Conservation (phyloP, 53 echinoderm and acorn worm species). For the Paracentrotus lividus region DNA sequence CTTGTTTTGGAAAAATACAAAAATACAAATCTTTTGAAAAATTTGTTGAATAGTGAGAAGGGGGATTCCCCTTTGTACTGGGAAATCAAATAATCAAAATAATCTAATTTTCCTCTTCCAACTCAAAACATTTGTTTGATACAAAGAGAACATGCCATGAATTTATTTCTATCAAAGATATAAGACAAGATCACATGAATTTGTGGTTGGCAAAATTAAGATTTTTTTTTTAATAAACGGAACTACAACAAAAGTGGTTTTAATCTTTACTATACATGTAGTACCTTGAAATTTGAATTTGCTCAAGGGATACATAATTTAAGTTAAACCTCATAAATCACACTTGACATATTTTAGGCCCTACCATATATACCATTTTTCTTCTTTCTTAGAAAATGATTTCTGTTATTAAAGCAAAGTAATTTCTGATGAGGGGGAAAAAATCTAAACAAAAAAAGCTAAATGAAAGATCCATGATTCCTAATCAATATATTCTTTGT, state of each 20-base stretch:
- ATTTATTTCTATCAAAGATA: neutral
- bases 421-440: neutral
- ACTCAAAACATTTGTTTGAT: neutral
- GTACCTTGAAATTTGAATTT: no score
- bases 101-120: neutral
- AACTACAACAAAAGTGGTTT: neutral
- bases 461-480: neutral
- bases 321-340: no score
- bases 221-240: no score
- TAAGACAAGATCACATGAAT: neutral
- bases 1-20: neutral
- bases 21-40: neutral
- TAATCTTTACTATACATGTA: no score
- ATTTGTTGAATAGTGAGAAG: neutral
- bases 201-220: neutral
- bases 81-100: neutral
- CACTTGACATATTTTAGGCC: no score
- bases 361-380: no score
- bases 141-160: neutral
- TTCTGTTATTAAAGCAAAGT: neutral
- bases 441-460: neutral
- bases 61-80: slow-evolving; percentile 31
- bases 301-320: no score
- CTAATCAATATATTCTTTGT: no score
- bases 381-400: no score